Percentiles rank a stretch among this genome's conserved stretches.
Conservation (phyloP, 2,888 invertebrate species). For the Tipula vernalis region DNA sequence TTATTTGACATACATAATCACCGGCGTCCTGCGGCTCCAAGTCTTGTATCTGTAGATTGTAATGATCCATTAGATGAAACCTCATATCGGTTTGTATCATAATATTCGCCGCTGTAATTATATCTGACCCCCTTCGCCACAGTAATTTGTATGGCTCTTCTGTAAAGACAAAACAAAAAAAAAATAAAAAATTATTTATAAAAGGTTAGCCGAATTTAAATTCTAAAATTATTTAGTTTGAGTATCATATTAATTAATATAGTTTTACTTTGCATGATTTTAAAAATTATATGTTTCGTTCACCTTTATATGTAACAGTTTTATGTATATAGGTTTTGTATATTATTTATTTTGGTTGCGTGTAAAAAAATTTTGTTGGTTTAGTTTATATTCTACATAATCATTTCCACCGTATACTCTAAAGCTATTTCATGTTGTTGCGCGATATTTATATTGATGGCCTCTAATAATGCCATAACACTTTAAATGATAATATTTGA, state of each 20-base stretch:
- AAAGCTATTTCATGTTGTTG: neutral
- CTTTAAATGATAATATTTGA: neutral
- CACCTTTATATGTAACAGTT: no score
- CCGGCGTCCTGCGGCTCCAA: conserved; percentile 54
- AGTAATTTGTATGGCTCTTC: conserved; percentile 49
- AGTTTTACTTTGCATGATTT: neutral
- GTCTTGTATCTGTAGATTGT: conserved; percentile 56
- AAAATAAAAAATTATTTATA: conserved; percentile 9
- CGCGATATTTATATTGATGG: neutral
- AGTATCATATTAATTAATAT: neutral
- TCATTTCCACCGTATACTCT: neutral
- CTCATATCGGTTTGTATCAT: conserved; percentile 58
- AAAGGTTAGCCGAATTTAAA: neutral
- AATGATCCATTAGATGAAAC: conserved; percentile 55
- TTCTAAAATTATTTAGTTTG: neutral
- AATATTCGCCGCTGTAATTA: conserved; percentile 56
- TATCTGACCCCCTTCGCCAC: conserved; percentile 57
- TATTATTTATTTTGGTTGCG: neutral
- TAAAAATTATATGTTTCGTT: neutral
- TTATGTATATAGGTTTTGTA: no score
- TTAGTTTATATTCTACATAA: neutral
- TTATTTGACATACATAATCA: conserved; percentile 62
- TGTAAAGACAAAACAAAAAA: conserved; percentile 24
- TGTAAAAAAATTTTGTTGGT: neutral
- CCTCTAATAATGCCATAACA: neutral